Conservation (phyloP, 1,140 invertebrate genomes). For the Drosophila mauritiana region DNA sequence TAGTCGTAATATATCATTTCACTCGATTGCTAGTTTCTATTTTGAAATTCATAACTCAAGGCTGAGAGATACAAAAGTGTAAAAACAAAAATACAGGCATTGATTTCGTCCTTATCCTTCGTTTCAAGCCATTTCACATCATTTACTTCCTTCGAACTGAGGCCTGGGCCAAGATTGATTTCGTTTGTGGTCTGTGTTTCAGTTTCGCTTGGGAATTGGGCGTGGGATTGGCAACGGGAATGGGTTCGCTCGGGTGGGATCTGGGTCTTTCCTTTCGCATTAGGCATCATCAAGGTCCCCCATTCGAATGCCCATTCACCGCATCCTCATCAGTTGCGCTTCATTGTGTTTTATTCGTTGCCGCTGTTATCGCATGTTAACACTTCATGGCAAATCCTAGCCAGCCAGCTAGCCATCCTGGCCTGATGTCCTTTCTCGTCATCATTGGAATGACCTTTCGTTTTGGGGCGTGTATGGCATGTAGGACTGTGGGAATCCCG, state of each 20-base stretch:
- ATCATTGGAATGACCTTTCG: slow-evolving; percentile 80
- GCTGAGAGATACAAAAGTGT: slow-evolving; percentile 4
- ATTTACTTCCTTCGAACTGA: slow-evolving; percentile 48
- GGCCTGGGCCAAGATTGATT: slow-evolving; percentile 21
- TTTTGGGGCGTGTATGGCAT: slow-evolving; percentile 32
- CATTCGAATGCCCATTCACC: slow-evolving; percentile 43
- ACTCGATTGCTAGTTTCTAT: background rate
- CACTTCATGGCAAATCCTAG: slow-evolving; percentile 75
- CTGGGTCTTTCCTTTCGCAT: slow-evolving; percentile 50
- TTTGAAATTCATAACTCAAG: slow-evolving; percentile 3
- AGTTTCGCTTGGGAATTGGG: slow-evolving; percentile 9
- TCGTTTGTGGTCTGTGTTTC: slow-evolving; percentile 20
- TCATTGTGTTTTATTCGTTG: slow-evolving; percentile 79
- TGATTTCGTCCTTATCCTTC: slow-evolving; percentile 68
- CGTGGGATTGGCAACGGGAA: background rate
- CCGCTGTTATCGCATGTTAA: slow-evolving; percentile 76
- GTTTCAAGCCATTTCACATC: slow-evolving; percentile 75
- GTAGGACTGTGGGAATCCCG: slow-evolving; percentile 33
- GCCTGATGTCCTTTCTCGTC: slow-evolving; percentile 48
- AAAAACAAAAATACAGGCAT: slow-evolving; percentile 46
- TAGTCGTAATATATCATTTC: background rate
- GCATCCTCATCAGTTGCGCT: slow-evolving; percentile 71
- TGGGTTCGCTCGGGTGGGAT: slow-evolving; percentile 18
- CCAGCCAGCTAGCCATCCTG: slow-evolving; percentile 1
- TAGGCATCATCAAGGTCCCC: slow-evolving; percentile 43